Percentiles rank a stretch among this genome's conserved stretches.
Evolutionary conservation across 2,113 vertebrate species (phyloP).

Genomic region (Scytalopus superciliaris): DNA sequence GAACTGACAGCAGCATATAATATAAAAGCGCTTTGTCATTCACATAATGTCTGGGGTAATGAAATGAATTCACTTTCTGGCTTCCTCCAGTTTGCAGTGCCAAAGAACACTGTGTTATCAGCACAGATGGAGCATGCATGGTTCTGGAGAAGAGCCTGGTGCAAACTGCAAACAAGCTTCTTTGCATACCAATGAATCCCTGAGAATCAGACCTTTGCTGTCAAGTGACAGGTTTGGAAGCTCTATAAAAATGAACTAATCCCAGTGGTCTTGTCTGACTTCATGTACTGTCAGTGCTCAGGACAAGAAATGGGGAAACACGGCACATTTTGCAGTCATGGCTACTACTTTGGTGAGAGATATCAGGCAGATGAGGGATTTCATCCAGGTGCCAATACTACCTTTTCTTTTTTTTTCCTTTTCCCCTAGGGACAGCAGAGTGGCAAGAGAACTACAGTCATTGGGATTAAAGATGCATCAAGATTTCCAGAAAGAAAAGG

Average conservation of each 20-base stretch:
- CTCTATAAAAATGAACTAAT: constrained; percentile 66
- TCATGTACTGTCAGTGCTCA: constrained; percentile 64
- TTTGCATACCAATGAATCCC: constrained; percentile 81
- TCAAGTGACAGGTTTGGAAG: constrained; percentile 72
- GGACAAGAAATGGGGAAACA: constrained; percentile 53
- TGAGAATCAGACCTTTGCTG: constrained; percentile 74
- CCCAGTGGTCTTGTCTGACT: constrained; percentile 71
- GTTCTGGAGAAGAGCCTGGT: constrained; percentile 81
- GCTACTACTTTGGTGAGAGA: constrained; percentile 2
- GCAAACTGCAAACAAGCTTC: constrained; percentile 75
- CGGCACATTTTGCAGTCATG: not conserved
- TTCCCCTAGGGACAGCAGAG: not conserved
- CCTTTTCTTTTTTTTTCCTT: not conserved
- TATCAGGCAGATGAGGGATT: not conserved
- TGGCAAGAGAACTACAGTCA: not conserved
- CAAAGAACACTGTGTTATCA: constrained; percentile 84
- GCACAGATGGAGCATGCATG: constrained; percentile 82
- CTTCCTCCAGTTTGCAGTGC: constrained; percentile 77
- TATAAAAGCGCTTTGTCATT: constrained; percentile 81
- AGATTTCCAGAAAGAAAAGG: not conserved
- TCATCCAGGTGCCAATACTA: constrained; percentile 25
- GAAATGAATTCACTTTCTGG: constrained; percentile 81
- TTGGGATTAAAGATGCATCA: not conserved
- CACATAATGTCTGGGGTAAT: constrained; percentile 79
- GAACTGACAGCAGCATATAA: constrained; percentile 66